phyloP scores from a whole-genome alignment of 1,140 invertebrate genomes.

The Trypoxylus dichotomus region DNA sequence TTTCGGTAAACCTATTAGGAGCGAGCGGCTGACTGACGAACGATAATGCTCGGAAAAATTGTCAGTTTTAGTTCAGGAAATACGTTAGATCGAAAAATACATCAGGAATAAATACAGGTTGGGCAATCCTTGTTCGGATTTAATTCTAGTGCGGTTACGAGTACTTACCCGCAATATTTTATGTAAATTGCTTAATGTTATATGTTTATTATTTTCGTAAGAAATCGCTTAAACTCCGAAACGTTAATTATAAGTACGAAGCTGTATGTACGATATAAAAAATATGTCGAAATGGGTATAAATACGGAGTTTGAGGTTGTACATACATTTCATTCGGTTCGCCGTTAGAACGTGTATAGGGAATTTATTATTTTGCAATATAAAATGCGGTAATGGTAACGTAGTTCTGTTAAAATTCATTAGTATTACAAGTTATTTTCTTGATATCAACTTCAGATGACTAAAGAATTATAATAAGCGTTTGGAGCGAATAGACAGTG shows the following conservation, averaged over 20 bases:
- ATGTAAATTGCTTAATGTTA: slow-evolving; percentile 4
- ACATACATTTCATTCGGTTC: neutral
- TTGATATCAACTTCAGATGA: too few species aligned
- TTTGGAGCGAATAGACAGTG: too few species aligned
- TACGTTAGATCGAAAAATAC: neutral
- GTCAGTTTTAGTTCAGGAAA: slow-evolving; percentile 1
- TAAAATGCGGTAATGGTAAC: too few species aligned
- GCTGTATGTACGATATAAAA: neutral
- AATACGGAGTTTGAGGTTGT: neutral
- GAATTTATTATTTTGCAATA: too few species aligned
- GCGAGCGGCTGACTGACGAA: neutral
- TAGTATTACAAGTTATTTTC: too few species aligned
- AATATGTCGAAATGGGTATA: neutral
- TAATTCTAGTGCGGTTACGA: neutral
- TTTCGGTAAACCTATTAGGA: neutral
- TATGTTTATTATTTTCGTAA: neutral
- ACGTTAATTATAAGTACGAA: neutral
- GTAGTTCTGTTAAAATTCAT: too few species aligned
- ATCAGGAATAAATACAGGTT: neutral
- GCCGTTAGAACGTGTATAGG: too few species aligned
- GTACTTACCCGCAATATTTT: neutral
- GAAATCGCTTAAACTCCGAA: neutral
- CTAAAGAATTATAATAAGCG: too few species aligned
- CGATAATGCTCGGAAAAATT: neutral
- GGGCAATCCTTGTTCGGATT: neutral